phyloP scores from a whole-genome alignment of 2,113 vertebrate genomes.

The Albula glossodonta region DNA sequence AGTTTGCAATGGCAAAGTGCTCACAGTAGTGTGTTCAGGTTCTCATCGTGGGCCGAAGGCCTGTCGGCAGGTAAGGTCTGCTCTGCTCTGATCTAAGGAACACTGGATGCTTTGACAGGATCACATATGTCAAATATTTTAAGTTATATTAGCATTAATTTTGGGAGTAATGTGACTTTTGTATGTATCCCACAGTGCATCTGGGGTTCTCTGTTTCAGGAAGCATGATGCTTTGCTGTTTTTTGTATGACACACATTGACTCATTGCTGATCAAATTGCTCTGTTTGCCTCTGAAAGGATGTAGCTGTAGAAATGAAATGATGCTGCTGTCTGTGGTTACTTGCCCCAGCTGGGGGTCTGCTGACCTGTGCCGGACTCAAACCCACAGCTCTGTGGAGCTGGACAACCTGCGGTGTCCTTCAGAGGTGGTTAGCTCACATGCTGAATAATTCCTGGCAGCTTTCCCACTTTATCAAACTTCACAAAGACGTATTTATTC shows the following conservation, averaged over 20 bases:
- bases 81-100: neutral
- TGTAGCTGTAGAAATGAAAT: too few species aligned
- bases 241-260: neutral
- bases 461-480: too few species aligned
- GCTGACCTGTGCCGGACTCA: too few species aligned
- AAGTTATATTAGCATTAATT: too few species aligned
- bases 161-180: neutral
- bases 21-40: neutral
- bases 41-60: neutral
- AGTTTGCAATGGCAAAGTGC: too few species aligned
- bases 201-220: neutral
- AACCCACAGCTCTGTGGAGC: too few species aligned
- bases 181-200: neutral
- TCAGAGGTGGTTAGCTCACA: too few species aligned
- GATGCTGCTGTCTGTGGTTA: too few species aligned
- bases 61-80: neutral
- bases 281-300: neutral
- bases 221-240: neutral
- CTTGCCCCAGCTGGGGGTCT: too few species aligned
- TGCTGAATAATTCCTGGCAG: too few species aligned
- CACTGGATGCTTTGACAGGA: neutral
- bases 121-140: neutral
- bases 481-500: too few species aligned
- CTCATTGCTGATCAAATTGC: neutral
- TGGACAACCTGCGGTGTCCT: too few species aligned